Evolutionary conservation across 92 coral and sea anemone genomes (phyloP).

Genomic region (Epizoanthus scotinus): DNA sequence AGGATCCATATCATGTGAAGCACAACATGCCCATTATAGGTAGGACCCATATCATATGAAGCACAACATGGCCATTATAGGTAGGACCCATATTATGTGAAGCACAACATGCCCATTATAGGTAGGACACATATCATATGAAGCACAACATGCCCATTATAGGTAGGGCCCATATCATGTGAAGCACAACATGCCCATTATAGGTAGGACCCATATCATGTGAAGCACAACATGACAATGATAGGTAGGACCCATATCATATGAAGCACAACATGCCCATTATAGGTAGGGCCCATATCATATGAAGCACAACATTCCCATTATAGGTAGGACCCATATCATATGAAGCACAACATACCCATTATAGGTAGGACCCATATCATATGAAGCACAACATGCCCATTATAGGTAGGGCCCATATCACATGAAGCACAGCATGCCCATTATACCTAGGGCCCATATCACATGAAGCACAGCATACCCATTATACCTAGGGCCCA

Average conservation of each 20-base stretch:
- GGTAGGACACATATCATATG: not conserved
- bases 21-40: slow-evolving; percentile 61
- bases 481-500: too few species aligned
- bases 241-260: too few species aligned
- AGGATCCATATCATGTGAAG: slow-evolving; percentile 29
- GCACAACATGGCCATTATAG: slow-evolving; percentile 61
- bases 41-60: slow-evolving; percentile 26
- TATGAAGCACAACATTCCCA: too few species aligned
- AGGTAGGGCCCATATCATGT: not conserved
- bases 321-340: slow-evolving; percentile 55
- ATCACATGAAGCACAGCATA: too few species aligned
- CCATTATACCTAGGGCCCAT: too few species aligned
- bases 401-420: too few species aligned
- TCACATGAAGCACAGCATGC: too few species aligned
- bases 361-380: not conserved
- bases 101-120: slow-evolving; percentile 64
- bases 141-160: slow-evolving; percentile 66
- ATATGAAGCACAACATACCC: too few species aligned
- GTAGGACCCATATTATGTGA: slow-evolving; percentile 9
- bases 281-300: too few species aligned
- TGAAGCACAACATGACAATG: slow-evolving; percentile 68
- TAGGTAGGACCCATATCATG: not conserved
- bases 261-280: too few species aligned
- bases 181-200: slow-evolving; percentile 67
- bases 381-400: not conserved